These are phyloP conservation scores for Xanthorhoe spadicearia DNA, from an alignment of 2,888 invertebrate species.

Conservation along the genomic window DNA sequence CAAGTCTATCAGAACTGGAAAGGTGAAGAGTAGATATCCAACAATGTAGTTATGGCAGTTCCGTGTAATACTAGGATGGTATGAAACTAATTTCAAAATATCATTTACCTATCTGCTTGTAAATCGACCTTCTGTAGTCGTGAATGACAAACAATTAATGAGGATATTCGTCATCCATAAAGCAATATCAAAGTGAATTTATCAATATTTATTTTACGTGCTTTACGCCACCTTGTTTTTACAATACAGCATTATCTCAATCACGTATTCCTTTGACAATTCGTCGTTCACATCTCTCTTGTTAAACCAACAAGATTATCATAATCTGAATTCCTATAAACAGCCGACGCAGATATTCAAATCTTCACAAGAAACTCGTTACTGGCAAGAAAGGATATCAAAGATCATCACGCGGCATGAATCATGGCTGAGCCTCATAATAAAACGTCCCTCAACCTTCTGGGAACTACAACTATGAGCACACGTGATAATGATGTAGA, in stretches of 20 bases:
- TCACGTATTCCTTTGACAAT: conserved; percentile 3
- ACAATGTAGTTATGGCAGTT: too few species aligned
- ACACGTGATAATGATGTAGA: conserved; percentile 49
- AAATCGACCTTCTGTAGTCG: conserved; percentile 48
- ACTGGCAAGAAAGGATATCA: conserved; percentile 69
- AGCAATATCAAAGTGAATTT: conserved; percentile 18
- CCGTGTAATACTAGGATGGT: too few species aligned
- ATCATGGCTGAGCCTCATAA: conserved; percentile 61
- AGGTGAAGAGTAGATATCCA: conserved; percentile 2
- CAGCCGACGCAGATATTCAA: conserved; percentile 40
- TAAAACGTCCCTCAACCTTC: conserved; percentile 68
- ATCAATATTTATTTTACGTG: conserved; percentile 6
- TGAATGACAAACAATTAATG: conserved; percentile 51
- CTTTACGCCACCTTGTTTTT: conserved; percentile 1
- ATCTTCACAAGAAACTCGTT: conserved; percentile 56
- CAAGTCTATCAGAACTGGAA: conserved; percentile 18
- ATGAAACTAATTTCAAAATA: background rate
- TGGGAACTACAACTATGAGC: conserved; percentile 60
- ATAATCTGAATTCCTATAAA: conserved; percentile 35
- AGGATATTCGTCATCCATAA: conserved; percentile 33
- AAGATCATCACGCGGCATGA: conserved; percentile 69
- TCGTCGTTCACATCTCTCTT: conserved; percentile 15
- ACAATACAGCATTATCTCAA: background rate
- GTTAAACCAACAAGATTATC: conserved; percentile 21
- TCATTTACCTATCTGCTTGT: conserved; percentile 10